Percentiles rank a stretch among this genome's conserved stretches.
These are phyloP conservation scores for Acrocyrtus sp. DNA, from an alignment of 2,888 invertebrate species.

Conservation along the genomic window DNA sequence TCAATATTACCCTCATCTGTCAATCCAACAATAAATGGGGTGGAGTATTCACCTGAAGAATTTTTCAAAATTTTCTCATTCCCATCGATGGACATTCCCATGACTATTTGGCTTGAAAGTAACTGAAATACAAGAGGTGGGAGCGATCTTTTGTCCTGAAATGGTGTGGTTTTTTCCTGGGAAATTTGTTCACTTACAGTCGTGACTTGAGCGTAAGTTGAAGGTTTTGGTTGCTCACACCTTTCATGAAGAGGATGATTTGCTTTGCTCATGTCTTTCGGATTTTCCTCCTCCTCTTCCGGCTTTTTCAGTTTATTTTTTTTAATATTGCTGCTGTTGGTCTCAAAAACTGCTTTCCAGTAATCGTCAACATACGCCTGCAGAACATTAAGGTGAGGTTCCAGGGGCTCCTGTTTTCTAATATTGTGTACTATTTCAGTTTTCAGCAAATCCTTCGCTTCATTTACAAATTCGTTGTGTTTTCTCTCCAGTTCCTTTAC, in stretches of 20 bases:
- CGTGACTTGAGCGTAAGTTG: neutral
- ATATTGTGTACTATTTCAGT: neutral
- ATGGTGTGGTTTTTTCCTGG: no score
- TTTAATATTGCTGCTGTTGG: neutral
- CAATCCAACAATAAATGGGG: constrained; percentile 7
- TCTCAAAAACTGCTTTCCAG: neutral
- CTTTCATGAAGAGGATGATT: neutral
- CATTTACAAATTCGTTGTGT: neutral
- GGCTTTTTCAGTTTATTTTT: no score
- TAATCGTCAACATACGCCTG: neutral
- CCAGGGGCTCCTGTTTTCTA: neutral
- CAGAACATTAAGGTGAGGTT: neutral
- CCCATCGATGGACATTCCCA: neutral
- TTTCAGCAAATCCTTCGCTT: neutral
- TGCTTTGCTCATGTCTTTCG: neutral
- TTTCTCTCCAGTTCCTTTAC: neutral
- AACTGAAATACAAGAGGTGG: constrained; percentile 14
- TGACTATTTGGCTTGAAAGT: neutral
- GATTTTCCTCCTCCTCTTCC: no score
- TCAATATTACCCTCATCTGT: neutral
- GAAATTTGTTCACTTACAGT: neutral
- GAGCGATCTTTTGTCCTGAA: neutral
- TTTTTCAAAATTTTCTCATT: neutral
- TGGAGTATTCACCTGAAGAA: neutral
- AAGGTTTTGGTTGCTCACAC: neutral